Base-by-base conservation (phyloP, 2,888 invertebrate species). In the Trachelus iudaicus region DNA sequence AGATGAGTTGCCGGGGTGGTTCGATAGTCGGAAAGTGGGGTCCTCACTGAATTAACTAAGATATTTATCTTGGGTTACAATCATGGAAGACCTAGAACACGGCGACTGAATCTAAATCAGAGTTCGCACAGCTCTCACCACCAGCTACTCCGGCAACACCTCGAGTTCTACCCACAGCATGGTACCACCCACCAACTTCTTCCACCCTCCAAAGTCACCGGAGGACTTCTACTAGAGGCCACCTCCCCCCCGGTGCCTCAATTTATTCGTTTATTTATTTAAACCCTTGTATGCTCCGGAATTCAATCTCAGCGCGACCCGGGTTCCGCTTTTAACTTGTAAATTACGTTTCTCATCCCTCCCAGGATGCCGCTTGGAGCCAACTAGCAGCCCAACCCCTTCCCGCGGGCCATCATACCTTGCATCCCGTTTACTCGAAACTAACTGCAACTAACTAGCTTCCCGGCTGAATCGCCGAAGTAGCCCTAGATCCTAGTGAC, bases 41-140 rank as follows among this genome's bases (percentile, higher is more conserved):
- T 75, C 78, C 77, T 76, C 78, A 73, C 81, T 83, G 84, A 86
- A 85, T 85, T 86, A 86, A 82, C 85, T 81, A 83, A 85, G 84
- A 85, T 86, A 85, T 86, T 86, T 86, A 86, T 85, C 85, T 86
- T 86, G 83, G 82, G 84, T 83, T 83, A 85, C 84, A 85, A 85
- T 86, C 84, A 83, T 82, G 81, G 79, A 80, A 78, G 80, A 82
- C 83, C 76, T 68, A 76, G 79, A 83, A 81, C 23, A 75, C 79
- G 74, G 73, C 68, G 40, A 23, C 74, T 78, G 81, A 82, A 81
- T 82, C 75, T 77, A 73, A 82, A 81, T 79, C 81, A 78, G 68
- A 73, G 35, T 69, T 35, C 34, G 13, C 71, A 30, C 31, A 2
- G n/a, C 34, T n/a, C 71, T 71, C 71, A 9, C 23, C 56, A 6